These are phyloP conservation scores for Sinosuthora webbiana DNA, from an alignment of 2,113 vertebrate species.

Conservation along the genomic window DNA sequence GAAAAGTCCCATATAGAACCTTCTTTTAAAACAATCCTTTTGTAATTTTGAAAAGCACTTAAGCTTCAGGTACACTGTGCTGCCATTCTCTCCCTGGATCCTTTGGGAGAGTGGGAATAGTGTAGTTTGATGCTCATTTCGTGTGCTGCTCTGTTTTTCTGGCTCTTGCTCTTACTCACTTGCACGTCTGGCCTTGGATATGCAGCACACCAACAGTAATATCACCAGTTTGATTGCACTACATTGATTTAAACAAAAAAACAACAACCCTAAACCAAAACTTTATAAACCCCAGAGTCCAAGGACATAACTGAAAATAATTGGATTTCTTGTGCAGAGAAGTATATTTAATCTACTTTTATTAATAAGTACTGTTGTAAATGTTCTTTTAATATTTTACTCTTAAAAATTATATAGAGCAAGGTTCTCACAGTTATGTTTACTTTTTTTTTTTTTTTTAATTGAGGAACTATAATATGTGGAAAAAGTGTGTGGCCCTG, in stretches of 20 bases:
- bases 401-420: background rate
- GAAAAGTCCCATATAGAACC: background rate
- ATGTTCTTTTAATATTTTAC: background rate
- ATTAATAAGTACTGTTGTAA: background rate
- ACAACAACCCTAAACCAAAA: rapidly evolving
- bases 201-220: background rate
- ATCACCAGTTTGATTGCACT: background rate
- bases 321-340: background rate
- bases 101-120: background rate
- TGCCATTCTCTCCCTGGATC: background rate
- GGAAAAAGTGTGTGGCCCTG: rapidly evolving
- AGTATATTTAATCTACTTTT: background rate
- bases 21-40: background rate
- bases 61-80: background rate
- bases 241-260: background rate
- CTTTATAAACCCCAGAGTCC: background rate
- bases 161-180: background rate
- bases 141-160: background rate
- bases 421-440: background rate
- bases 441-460: background rate
- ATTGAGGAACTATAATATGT: background rate
- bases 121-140: background rate
- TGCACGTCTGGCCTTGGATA: background rate
- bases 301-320: background rate
- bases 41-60: conserved; percentile 7